Conservation (phyloP, 2,113 vertebrate species). For the Orthonyx spaldingii region DNA sequence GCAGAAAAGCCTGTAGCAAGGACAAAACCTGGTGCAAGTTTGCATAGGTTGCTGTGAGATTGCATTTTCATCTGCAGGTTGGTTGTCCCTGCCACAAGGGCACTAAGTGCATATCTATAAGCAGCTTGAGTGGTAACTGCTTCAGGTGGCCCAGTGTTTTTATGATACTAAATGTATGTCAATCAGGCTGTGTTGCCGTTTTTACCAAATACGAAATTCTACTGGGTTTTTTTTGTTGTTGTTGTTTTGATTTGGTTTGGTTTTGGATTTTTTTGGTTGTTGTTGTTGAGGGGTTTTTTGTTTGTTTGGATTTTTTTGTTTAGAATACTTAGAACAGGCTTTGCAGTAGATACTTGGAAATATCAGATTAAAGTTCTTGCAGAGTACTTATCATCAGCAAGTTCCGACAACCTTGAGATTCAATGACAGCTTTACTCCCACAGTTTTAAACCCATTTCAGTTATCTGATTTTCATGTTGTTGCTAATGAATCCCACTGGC, state of each 20-base stretch:
- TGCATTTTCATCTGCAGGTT: not conserved
- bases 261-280: no score
- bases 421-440: not conserved
- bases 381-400: not conserved
- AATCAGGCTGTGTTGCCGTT: not conserved
- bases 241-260: not conserved
- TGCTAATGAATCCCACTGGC: not conserved
- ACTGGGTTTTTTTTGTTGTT: not conserved
- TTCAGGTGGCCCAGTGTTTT: not conserved
- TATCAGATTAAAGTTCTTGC: not conserved
- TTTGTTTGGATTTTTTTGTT: not conserved
- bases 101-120: fast-evolving
- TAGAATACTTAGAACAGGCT: not conserved
- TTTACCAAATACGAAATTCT: not conserved
- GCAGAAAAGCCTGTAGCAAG: not conserved
- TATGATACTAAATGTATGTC: not conserved
- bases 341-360: not conserved
- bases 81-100: not conserved
- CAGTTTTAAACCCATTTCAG: not conserved
- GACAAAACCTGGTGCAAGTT: not conserved
- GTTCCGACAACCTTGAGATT: not conserved
- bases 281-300: not conserved
- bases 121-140: not conserved
- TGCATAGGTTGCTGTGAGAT: fast-evolving
- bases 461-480: not conserved